phyloP scores from a whole-genome alignment of 2,113 vertebrate genomes.

The Arvicanthis niloticus region DNA sequence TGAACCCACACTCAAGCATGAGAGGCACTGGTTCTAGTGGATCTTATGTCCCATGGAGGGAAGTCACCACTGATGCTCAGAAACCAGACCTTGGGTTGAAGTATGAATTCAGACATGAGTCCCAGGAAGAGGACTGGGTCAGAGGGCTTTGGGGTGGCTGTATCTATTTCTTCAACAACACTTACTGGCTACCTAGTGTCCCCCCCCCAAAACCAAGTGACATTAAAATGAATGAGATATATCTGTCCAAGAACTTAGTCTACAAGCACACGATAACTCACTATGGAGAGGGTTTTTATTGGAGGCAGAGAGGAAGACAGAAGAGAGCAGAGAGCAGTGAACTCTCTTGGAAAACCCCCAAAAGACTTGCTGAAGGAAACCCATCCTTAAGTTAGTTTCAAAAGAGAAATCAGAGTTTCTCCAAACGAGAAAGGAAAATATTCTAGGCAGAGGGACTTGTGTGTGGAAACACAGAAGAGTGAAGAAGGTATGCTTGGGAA shows the following conservation, averaged over 20 bases:
- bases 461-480: neutral
- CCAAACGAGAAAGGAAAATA: neutral
- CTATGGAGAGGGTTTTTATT: neutral
- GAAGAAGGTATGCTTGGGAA: neutral
- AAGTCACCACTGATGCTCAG: neutral
- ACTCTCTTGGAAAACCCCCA: neutral
- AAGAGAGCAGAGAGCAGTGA: neutral
- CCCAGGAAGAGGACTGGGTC: neutral
- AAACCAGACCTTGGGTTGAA: neutral
- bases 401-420: neutral
- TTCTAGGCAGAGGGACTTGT: neutral
- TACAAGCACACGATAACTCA: neutral
- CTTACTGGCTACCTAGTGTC: neutral
- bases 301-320: neutral
- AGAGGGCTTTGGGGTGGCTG: neutral
- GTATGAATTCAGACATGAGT: neutral
- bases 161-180: neutral
- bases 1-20: neutral
- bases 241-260: neutral
- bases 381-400: neutral
- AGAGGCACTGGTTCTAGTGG: neutral
- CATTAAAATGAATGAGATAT: neutral
- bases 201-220: neutral
- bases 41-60: neutral
- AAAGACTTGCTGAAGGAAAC: neutral